Evolutionary conservation across 2,888 invertebrate genomes (phyloP), one percentile per base, ranked within the genome.

Genomic region (Cephus nigrinus): DNA sequence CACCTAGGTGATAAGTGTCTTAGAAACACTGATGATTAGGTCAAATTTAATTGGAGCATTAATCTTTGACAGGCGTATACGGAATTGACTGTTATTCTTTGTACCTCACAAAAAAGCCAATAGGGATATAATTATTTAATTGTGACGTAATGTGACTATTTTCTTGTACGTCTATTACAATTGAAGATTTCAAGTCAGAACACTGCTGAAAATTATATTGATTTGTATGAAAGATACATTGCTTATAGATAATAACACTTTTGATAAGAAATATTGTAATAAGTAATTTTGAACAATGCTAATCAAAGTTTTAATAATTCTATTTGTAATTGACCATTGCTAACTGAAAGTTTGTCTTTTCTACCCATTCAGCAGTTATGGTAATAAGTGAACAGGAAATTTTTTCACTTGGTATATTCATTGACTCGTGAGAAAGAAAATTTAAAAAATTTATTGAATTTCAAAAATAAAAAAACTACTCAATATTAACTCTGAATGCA

Each of bases 251-350:
- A 55, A 23, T 23, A 55, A 55, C 55, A 55, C 55, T 23, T 23
- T 55, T 55, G 55, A 55, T 23, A 23, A 55, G 23, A 55, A 55
- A 55, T 23, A 55, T 55, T 55, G 23, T 23, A 55, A 55, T 2
- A 55, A 55, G 40, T 55, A 23, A 40, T 80, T 32, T 75, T 75
- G 31, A 40, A 78, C 73, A 11, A 33, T 31, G 23, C 3, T 32
- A 71, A 71, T 31, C 73, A 75, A 68, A 81, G 82, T 82, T 79
- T 82, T 75, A 84, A 78, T 83, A 83, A 77, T 81, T 80, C 86
- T 85, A 82, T 79, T 85, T 84, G 79, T 86, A 85, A 85, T 85
- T 87, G 79, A 83, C 82, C 84, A 85, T 87, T 86, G 83, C 40
- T 15, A 40, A 9, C 40, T 40, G 40, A 55, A 9, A 23, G 23